Evolutionary conservation across 2,888 invertebrate genomes (phyloP).

Genomic region (Mesochorus sp.): DNA sequence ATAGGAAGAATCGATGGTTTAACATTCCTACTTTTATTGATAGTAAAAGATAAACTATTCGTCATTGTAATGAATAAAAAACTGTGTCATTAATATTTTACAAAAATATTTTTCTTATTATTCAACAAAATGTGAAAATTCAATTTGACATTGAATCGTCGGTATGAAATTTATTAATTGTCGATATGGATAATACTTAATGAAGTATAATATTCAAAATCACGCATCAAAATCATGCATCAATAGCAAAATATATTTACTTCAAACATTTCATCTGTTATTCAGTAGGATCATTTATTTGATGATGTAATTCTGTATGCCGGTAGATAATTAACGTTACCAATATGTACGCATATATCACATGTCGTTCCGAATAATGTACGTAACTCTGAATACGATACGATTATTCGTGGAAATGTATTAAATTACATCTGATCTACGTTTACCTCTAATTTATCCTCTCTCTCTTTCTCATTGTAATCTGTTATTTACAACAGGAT

Average conservation of each 20-base stretch:
- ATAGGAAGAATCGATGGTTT: no score
- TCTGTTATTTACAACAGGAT: constrained; percentile 64
- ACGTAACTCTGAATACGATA: no score
- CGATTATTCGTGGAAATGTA: constrained; percentile 33
- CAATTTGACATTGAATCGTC: no score
- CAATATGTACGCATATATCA: not conserved
- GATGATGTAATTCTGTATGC: constrained; percentile 4
- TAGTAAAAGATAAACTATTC: no score
- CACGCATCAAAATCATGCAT: not conserved
- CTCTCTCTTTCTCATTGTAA: constrained; percentile 46
- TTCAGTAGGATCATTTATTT: constrained; percentile 16
- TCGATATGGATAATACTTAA: not conserved
- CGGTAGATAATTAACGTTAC: constrained; percentile 40
- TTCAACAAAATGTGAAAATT: no score
- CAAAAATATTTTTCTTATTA: no score
- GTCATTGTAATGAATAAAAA: no score
- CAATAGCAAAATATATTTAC: no score
- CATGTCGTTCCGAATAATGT: constrained; percentile 19
- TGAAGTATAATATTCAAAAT: not conserved
- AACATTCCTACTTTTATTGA: no score
- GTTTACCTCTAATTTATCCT: no score
- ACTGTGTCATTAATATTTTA: no score
- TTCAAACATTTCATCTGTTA: not conserved
- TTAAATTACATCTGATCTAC: constrained; percentile 68
- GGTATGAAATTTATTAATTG: not conserved